Base-by-base conservation (phyloP, 2,113 vertebrate species). In the Albula glossodonta region DNA sequence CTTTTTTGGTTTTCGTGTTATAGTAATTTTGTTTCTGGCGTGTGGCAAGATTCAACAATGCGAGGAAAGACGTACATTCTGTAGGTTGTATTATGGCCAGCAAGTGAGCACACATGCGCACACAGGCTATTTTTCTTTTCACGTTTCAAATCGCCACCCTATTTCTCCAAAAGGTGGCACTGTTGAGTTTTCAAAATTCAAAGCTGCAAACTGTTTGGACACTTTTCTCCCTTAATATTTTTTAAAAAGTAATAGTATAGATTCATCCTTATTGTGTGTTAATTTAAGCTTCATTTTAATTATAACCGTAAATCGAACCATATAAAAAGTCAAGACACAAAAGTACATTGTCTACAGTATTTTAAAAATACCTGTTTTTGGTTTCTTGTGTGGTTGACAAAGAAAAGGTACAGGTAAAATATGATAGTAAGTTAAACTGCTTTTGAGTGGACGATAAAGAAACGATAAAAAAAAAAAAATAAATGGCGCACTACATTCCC, bases 101-200 rank as follows among this genome's bases (percentile, higher is more conserved):
- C 6, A 56, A 56, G 12, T 7, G 12, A 56, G 12, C 53, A 9
- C 53, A 56, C 53, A 56, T 41, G 60, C 3, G 3, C 52, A 41
- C 31, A 41, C 31, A 41, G 1, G 31, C 56, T 15, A 3, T 70
- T 17, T 50, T 12, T 60, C 81, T 90, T 17, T 25, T 56, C 91
- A 80, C 92, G 41, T 53, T 82, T 49, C 15, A 41, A 70, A 70
- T 83, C 52, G n/a, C 51, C 41, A 49, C 80, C 50, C 0, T 80
- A 86, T 88, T 93, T 77, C 57, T 90, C 94, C 98, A 95, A 97
- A 97, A 97, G 97, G 96, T 97, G 98, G 97, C 97, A 96, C 96
- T 97, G 96, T 99, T 96, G 97, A 94, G 97, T 96, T 97, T 96
- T 89, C 66, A 90, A 93, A 93, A 86, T 51, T 41, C 83, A 87